Conservation (phyloP, 2,113 vertebrate species). For the Scartelaos histophorus region DNA sequence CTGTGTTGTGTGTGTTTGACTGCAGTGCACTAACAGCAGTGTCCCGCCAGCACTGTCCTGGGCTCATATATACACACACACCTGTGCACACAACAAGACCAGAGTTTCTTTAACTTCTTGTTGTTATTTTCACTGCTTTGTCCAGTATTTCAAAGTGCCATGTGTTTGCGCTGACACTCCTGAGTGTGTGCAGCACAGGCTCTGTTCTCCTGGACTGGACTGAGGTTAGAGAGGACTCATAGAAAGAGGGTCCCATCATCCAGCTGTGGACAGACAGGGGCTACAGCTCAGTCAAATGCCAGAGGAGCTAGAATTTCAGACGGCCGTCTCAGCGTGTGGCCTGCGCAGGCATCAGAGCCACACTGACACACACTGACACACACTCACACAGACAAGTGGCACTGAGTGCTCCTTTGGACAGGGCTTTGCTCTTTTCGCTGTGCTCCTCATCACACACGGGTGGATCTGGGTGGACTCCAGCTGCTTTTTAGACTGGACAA, state of each 20-base stretch:
- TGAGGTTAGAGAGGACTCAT: constrained; percentile 44
- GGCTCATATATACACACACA: constrained; percentile 20
- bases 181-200: constrained; percentile 19
- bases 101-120: constrained; percentile 20
- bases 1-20: constrained; percentile 31
- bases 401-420: constrained; percentile 59
- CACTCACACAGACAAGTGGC: constrained; percentile 39
- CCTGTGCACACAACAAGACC: constrained; percentile 33
- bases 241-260: constrained; percentile 51
- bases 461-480: constrained; percentile 23
- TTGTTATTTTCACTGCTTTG: constrained; percentile 23
- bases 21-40: constrained; percentile 59
- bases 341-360: constrained; percentile 68
- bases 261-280: constrained; percentile 43
- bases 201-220: constrained; percentile 41
- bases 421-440: constrained; percentile 64
- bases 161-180: constrained; percentile 32
- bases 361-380: constrained; percentile 32
- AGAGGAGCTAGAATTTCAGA: constrained; percentile 76
- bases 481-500: constrained; percentile 29
- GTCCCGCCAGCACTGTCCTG: constrained; percentile 47
- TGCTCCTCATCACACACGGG: constrained; percentile 44
- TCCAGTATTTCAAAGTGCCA: not conserved
- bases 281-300: constrained; percentile 69
- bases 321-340: constrained; percentile 76